A percentile compares a stretch with the other conserved stretches of the same genome.
Conservation (phyloP, 2,797 vertebrate species). For the Pelobates cultripes region DNA sequence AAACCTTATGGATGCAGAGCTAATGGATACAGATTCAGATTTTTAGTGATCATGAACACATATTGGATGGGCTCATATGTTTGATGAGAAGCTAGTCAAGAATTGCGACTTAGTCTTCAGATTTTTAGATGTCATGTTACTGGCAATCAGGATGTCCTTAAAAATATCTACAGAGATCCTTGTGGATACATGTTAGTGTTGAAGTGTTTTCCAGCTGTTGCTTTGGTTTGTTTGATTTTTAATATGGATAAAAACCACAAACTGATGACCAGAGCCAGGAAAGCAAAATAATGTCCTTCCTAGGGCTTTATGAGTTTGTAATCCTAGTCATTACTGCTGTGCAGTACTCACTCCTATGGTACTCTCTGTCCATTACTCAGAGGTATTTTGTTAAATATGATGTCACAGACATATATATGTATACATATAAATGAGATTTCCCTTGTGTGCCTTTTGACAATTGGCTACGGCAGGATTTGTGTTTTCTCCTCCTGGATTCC, state of each 20-base stretch:
- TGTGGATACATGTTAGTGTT: neutral
- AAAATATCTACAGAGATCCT: neutral
- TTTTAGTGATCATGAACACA: conserved; percentile 71
- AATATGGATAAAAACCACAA: neutral
- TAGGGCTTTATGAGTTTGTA: neutral
- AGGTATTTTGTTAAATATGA: neutral
- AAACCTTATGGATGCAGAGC: conserved; percentile 90
- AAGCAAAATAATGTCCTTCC: neutral
- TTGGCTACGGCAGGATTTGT: too few relatives aligned
- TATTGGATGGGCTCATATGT: neutral
- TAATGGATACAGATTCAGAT: conserved; percentile 91
- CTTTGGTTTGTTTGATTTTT: neutral
- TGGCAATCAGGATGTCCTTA: neutral
- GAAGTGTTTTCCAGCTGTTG: neutral
- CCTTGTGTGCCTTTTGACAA: too few relatives aligned
- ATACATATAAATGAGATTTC: too few relatives aligned
- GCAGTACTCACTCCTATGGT: neutral
- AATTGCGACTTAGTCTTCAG: neutral
- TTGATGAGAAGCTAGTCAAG: neutral
- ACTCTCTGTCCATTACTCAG: neutral
- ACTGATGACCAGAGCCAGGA: neutral
- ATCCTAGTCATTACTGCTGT: conserved; percentile 7
- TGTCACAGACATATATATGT: neutral
- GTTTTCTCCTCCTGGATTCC: too few relatives aligned
- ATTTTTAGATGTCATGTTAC: neutral